Evolutionary conservation across 2,888 invertebrate genomes (phyloP).

Genomic region (Barypeithes pellucidus): DNA sequence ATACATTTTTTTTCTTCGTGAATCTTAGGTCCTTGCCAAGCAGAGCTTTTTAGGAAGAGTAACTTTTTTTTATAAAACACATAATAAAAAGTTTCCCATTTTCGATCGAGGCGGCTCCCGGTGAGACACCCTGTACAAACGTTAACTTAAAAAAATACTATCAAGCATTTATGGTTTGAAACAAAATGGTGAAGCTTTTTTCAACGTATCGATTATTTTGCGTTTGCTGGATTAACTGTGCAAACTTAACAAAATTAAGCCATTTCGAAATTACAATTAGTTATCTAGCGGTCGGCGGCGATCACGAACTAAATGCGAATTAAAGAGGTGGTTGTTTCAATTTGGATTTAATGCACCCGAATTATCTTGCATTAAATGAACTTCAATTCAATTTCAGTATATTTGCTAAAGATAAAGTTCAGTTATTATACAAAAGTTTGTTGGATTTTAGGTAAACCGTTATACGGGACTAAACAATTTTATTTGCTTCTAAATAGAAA

Average conservation of each 20-base stretch:
- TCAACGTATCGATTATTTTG: not conserved
- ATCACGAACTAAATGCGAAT: conserved; percentile 15
- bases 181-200: not conserved
- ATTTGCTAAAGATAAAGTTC: too few species aligned
- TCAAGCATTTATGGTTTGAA: not conserved
- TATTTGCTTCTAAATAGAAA: too few species aligned
- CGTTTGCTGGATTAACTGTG: conserved; percentile 5
- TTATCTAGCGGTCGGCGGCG: conserved; percentile 2
- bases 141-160: too few species aligned
- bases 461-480: too few species aligned
- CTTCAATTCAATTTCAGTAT: not conserved
- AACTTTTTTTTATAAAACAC: too few species aligned
- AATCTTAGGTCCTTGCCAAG: too few species aligned
- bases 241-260: conserved; percentile 6
- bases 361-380: conserved; percentile 13
- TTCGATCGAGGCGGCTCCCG: too few species aligned
- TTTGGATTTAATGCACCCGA: conserved; percentile 9
- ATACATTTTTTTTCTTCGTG: too few species aligned
- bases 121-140: too few species aligned
- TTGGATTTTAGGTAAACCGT: too few species aligned
- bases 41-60: too few species aligned
- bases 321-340: conserved; percentile 11
- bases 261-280: conserved; percentile 14
- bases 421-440: not conserved
- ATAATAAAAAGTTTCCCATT: too few species aligned